These are phyloP conservation scores for Oncopodura yosiiana DNA, from an alignment of 1,140 invertebrate genomes.

Conservation along the genomic window DNA sequence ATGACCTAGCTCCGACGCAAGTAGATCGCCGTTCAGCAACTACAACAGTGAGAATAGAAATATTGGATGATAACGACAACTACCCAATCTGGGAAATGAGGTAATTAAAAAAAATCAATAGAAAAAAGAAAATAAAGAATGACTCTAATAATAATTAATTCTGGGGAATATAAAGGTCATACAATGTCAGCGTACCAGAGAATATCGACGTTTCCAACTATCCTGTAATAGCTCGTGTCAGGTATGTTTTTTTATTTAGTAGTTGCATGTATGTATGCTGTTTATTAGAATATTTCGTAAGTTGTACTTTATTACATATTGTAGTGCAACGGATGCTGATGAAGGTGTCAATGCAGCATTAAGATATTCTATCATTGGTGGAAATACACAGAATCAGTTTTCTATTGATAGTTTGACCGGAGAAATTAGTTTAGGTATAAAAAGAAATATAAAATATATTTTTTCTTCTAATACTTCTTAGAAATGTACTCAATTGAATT, in stretches of 20 bases:
- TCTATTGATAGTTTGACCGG: conserved; percentile 86
- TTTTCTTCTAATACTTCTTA: background rate
- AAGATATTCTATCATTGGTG: conserved; percentile 85
- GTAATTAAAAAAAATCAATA: too few relatives aligned
- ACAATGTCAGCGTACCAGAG: conserved; percentile 76
- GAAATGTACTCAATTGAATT: too few relatives aligned
- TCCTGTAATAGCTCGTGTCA: conserved; percentile 74
- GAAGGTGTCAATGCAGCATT: conserved; percentile 82
- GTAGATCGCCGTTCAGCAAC: conserved; percentile 60
- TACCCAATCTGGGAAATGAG: too few relatives aligned
- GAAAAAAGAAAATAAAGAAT: too few relatives aligned
- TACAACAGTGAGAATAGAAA: conserved; percentile 68
- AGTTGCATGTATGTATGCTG: background rate
- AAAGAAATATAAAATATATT: conserved; percentile 43
- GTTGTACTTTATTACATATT: background rate
- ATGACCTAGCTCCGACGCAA: conserved; percentile 65
- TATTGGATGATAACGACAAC: conserved; percentile 74
- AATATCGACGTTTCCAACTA: conserved; percentile 70
- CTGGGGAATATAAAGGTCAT: conserved; percentile 74
- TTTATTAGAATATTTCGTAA: too few relatives aligned
- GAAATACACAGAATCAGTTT: conserved; percentile 86
- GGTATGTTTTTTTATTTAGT: conserved; percentile 42
- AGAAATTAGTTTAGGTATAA: conserved; percentile 70
- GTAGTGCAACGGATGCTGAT: conserved; percentile 76
- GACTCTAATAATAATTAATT: too few relatives aligned